Conservation (phyloP, 1,140 invertebrate genomes). For the Lordiphosa mommai region DNA sequence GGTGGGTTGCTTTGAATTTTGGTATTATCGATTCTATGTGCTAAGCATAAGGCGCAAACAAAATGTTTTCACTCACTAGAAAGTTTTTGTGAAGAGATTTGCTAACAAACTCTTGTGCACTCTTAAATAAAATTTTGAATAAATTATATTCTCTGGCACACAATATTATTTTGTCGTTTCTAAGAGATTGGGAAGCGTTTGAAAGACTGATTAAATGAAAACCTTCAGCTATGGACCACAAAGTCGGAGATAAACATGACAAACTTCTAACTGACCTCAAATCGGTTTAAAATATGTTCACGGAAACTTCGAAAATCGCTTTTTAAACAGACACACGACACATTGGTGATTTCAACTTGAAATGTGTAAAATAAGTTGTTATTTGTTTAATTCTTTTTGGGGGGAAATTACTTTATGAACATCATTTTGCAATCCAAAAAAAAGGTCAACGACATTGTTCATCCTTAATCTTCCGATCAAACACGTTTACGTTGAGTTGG, state of each 20-base stretch:
- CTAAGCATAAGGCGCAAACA: conserved; percentile 19
- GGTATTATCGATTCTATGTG: conserved; percentile 45
- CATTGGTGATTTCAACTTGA: conserved; percentile 37
- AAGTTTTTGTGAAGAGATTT: background rate
- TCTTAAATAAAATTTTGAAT: background rate
- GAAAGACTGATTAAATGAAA: no score
- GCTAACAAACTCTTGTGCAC: no score
- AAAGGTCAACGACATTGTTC: conserved; percentile 51
- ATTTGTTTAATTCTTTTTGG: conserved; percentile 1
- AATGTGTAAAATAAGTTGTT: conserved; percentile 51
- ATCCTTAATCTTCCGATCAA: conserved; percentile 5
- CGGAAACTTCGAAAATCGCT: no score
- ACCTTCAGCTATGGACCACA: no score
- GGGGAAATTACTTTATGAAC: conserved; percentile 67
- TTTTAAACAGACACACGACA: no score
- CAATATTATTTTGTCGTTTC: conserved; percentile 5
- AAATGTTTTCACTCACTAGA: conserved; percentile 35
- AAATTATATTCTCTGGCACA: conserved; percentile 7
- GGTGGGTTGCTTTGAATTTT: conserved; percentile 48
- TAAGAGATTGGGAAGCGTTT: no score
- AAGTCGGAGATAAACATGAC: no score
- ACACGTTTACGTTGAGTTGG: conserved; percentile 85
- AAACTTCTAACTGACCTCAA: no score
- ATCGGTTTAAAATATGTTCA: no score
- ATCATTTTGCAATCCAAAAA: conserved; percentile 44